Evolutionary conservation across 2,888 invertebrate genomes (phyloP), one percentile per base, ranked within the genome.

Genomic region (Cephus pulcher): DNA sequence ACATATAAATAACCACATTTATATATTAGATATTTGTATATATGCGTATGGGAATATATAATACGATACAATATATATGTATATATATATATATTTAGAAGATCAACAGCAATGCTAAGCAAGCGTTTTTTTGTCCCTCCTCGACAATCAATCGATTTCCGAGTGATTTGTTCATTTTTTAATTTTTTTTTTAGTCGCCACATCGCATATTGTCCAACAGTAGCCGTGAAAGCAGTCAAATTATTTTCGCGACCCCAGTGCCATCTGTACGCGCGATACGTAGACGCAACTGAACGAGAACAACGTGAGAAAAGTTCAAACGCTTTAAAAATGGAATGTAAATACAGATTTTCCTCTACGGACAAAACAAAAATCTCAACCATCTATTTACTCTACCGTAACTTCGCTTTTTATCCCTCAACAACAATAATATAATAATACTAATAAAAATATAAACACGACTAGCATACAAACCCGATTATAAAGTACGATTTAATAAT

Each of bases 121-220:
- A 33, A 32, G 71, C 71, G 71, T 32, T 71, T 30, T 71, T 33
- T 37, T 56, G 23, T 56, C 56, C 56, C 56, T 56, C 56, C 56
- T 23, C 56, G 56, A 56, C 9, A 56, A 56, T 56, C 56, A 56
- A 56, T 6, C 23, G 23, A 71, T 71, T 34, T 12, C 12, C 34
- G 34, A 74, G 23, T 34, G 35, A 34, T 74, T 74, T 74, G 4
- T 34, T 12, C 30, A 34, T 74, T 74, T 74, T 34, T 11, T 12
- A 6, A 6, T 34, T 74, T 74, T 74, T 74, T 74, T 74, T 74
- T 74, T 74, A 34, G 37, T 74, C 35, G 34, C 37, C 74, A 35
- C 11, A 23, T 33, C 34, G 35, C 74, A 30, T 12, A 34, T 74
- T 11, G 71, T 71, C 32, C 71, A 9, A 71, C 32, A 23, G 15